phyloP scores from a whole-genome alignment of 2,888 invertebrate species.

The Lapara coniferarum region DNA sequence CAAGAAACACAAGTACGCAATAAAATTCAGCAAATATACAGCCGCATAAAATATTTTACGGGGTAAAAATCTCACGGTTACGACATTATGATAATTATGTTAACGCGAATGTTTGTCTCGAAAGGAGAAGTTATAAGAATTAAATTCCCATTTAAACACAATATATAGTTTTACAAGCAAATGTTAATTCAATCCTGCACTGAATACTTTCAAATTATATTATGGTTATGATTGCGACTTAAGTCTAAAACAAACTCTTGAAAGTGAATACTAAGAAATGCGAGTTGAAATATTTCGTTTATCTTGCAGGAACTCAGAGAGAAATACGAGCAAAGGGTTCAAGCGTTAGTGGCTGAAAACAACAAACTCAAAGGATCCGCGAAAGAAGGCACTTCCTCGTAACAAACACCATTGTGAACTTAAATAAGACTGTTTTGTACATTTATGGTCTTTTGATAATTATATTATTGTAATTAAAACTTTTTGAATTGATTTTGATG shows the following conservation, averaged over 20 bases:
- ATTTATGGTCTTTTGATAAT: conserved; percentile 21
- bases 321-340: conserved; percentile 87
- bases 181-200: too few relatives aligned
- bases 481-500: conserved; percentile 17
- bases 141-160: too few relatives aligned
- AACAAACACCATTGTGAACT: conserved; percentile 22
- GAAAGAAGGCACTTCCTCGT: conserved; percentile 33
- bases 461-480: conserved; percentile 9
- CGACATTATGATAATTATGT: too few relatives aligned
- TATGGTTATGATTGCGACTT: too few relatives aligned
- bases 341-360: conserved; percentile 82
- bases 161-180: too few relatives aligned
- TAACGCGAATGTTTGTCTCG: too few relatives aligned
- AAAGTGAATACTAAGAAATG: conserved; percentile 1
- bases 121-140: too few relatives aligned
- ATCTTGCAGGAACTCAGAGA: conserved; percentile 83
- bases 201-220: too few relatives aligned
- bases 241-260: neutral
- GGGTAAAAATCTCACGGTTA: too few relatives aligned
- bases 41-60: too few relatives aligned
- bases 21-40: too few relatives aligned
- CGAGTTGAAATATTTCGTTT: conserved; percentile 16
- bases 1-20: too few relatives aligned
- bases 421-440: conserved; percentile 33
- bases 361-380: conserved; percentile 59